phyloP scores from a whole-genome alignment of 1,140 invertebrate genomes.

The Pseudomyrmex concolor region DNA sequence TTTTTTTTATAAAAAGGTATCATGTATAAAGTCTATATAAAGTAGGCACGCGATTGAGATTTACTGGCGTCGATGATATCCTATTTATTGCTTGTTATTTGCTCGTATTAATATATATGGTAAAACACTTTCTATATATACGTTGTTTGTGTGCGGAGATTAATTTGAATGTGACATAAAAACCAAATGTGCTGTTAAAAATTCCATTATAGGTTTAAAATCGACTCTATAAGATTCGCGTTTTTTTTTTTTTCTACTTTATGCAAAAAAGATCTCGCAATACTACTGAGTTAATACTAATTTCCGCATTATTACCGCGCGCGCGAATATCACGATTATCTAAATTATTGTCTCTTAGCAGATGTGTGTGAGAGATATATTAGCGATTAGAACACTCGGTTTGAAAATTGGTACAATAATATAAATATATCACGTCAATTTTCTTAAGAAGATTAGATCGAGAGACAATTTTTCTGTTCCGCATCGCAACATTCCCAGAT shows the following conservation, averaged over 20 bases:
- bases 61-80: constrained; percentile 16
- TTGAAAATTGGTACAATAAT: neutral
- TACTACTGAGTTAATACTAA: constrained; percentile 69
- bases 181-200: neutral
- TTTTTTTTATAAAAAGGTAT: no score
- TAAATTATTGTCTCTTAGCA: constrained; percentile 61
- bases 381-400: neutral
- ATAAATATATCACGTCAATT: constrained; percentile 13
- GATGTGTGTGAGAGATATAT: neutral
- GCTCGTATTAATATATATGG: constrained; percentile 6
- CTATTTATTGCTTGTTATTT: constrained; percentile 46
- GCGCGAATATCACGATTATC: neutral
- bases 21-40: constrained; percentile 19
- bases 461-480: neutral
- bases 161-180: neutral
- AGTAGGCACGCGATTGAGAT: constrained; percentile 55
- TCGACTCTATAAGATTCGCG: neutral
- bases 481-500: constrained; percentile 47
- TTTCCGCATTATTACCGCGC: constrained; percentile 21
- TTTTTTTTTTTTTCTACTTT: constrained; percentile 10
- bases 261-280: constrained; percentile 39
- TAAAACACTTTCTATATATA: neutral
- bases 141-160: neutral
- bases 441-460: neutral
- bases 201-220: constrained; percentile 6